These are phyloP conservation scores for Smittia aterrima DNA, from an alignment of 2,888 invertebrate genomes.

Conservation along the genomic window DNA sequence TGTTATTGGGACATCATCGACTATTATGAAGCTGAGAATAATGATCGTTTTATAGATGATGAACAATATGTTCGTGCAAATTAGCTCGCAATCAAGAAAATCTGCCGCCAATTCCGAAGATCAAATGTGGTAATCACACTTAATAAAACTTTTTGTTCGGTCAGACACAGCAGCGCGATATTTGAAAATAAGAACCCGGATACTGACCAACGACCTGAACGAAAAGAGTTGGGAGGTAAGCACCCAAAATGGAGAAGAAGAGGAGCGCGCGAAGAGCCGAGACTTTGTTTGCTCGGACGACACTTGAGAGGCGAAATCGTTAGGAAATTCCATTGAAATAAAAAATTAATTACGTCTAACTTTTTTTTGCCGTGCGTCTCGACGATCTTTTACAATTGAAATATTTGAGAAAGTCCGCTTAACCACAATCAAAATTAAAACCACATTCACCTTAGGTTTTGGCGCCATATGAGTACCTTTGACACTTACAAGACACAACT, in stretches of 20 bases:
- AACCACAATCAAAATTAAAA: neutral
- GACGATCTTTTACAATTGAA: neutral
- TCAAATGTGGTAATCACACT: too few relatives aligned
- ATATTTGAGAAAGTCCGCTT: neutral
- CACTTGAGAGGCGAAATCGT: conserved; percentile 11
- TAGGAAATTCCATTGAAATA: neutral
- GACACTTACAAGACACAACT: too few relatives aligned
- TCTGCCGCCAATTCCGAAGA: too few relatives aligned
- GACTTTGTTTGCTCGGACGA: neutral
- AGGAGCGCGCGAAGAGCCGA: neutral
- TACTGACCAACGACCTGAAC: conserved; percentile 15
- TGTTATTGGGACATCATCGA: too few relatives aligned
- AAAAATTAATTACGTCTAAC: conserved; percentile 1
- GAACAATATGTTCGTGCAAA: too few relatives aligned
- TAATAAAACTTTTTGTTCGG: too few relatives aligned
- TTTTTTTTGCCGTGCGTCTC: neutral
- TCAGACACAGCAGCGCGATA: neutral
- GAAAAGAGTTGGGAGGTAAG: neutral
- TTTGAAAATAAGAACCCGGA: conserved; percentile 7
- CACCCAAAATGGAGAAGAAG: neutral
- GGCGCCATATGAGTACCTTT: neutral
- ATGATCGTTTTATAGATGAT: too few relatives aligned
- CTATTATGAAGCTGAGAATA: too few relatives aligned
- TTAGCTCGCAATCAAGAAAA: too few relatives aligned
- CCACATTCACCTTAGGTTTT: neutral